Base-by-base conservation (phyloP, 2,888 invertebrate species). In the Chrysolina oricalcia region DNA sequence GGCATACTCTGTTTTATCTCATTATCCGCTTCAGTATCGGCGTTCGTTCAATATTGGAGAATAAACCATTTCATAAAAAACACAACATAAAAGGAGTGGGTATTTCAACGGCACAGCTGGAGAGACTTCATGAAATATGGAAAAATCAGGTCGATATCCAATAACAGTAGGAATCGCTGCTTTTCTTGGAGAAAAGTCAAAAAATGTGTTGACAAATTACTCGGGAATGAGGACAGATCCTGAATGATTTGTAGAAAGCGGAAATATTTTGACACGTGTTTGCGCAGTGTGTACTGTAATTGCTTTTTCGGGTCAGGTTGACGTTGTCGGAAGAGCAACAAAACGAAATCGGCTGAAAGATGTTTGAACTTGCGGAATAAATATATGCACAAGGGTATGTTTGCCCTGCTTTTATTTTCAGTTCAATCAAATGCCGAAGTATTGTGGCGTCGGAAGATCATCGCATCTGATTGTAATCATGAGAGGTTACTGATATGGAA, bases 81-180 rank as follows among this genome's bases (percentile, higher is more conserved):
- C 35, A 59, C 59, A 59, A 59, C 35, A 59, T 59, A 59, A 59
- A 27, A 59, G 59, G 27, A 9, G 35, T 6, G 15, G 59, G 35
- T 59, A 35, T 35, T 59, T n/a, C 11, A 35, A 59, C 27, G 35
- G 27, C 35, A 35, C 59, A 59, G 59, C 59, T 59, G 59, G 35
- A 59, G 6, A 27, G 23, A 59, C 59, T 59, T 59, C 59, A 59
- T 59, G 35, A 35, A 59, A 59, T 59, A 59, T 59, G 59, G 59
- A 59, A 59, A 35, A 59, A 59, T 59, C 59, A n/a, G 35, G n/a
- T 59, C 59, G 59, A 59, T 59, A 59, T 27, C 59, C n/a, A 59
- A 59, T 59, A 59, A 59, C 23, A 35, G 35, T 2, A 35, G 19
- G 6, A 53, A 21, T 35, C 10, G 27, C 59, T 35, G 59, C 27